Evolutionary conservation across 2,797 vertebrate genomes (phyloP), one percentile per base, ranked within the genome.

Genomic region (Hippocampus kuda): DNA sequence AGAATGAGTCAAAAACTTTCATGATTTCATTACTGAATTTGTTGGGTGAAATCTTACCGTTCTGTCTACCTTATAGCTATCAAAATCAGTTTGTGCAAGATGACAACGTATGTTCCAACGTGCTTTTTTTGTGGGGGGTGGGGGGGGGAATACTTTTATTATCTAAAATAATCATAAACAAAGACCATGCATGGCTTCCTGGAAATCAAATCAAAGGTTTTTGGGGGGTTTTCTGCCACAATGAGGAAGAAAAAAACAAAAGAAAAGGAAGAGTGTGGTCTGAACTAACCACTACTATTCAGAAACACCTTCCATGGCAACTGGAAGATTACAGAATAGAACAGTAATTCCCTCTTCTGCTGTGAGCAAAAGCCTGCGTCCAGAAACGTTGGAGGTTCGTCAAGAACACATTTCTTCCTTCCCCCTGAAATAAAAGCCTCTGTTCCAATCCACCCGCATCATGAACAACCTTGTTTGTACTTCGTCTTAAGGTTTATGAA

Each of bases 381-480:
- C 34, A 62, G 34, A 62, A 41, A 62, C 30, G 26, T 12, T 7
- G 41, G 20, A 64, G 41, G 62, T 24, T 44, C 13, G 7, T 13
- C 42, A 26, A 42, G 12, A 44, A n/a, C n/a, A 64, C 10, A 46
- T 44, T 38, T 64, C 62, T 3, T 44, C 24, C n/a, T 64, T 64
- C 44, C n/a, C 13, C n/a, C 42, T 26, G 4, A 13, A n/a, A 38
- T 38, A 67, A n/a, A n/a, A 24, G 2, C 44, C 5, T 69, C 34
- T 26, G 13, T 18, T 20, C 48, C 34, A 41, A 24, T 62, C 72
- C 69, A 68, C 22, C 68, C 61, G 57, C 72, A 60, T 73, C 71
- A 46, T 65, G 27, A 82, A 74, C 79, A 84, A 84, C 77, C 85
- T 79, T 77, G 72, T 87, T 88, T 84, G 72, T 62, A 65, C 66